Base-by-base conservation (phyloP, 2,113 vertebrate species). In the Ia io region DNA sequence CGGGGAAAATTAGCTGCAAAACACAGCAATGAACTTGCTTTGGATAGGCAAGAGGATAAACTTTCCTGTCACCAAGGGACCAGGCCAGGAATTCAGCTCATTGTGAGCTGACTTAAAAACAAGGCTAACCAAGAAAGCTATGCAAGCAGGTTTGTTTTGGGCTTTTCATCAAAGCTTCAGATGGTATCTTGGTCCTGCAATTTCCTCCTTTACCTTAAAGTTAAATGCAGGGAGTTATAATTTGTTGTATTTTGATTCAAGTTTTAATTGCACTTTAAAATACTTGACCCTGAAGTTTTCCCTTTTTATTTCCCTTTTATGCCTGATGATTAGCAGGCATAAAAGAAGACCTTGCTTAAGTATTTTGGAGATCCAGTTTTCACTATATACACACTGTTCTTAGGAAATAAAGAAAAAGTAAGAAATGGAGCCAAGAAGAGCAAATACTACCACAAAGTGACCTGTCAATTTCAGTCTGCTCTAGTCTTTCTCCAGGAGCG, bases 261-360 rank as follows among this genome's bases (percentile, higher is more conserved):
- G 30, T 95, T 91, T 91, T 94, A 78, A 37, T 84, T 13, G 32
- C 2, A 79, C 22, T 92, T 94, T 84, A 93, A 91, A 87, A 82
- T 77, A 69, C 32, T 94, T 76, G 67, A 91, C 10, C 12, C 25
- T 59, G 6, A 85, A 71, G 9, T 83, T 94, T 16, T 93, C 63
- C 23, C 13, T 18, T 88, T 85, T 86, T 40, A 80, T 44, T n/a
- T 61, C 59, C 23, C 25, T 61, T 61, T 61, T 61, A 28, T 61
- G 59, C 23, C 59, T 61, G 4, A 25, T 32, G 74, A 84, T 51
- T 70, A 93, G 2, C n/a, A 91, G 32, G 40, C 32, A 84, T 35
- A 87, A 76, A 79, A 65, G 11, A 91, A 89, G 17, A 44, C 5
- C 30, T 6, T 80, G 40, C 47, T 70, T 5, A 56, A 23, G 35